Conservation (phyloP, 2,888 invertebrate genomes). For the Limnephilus rhombicus region DNA sequence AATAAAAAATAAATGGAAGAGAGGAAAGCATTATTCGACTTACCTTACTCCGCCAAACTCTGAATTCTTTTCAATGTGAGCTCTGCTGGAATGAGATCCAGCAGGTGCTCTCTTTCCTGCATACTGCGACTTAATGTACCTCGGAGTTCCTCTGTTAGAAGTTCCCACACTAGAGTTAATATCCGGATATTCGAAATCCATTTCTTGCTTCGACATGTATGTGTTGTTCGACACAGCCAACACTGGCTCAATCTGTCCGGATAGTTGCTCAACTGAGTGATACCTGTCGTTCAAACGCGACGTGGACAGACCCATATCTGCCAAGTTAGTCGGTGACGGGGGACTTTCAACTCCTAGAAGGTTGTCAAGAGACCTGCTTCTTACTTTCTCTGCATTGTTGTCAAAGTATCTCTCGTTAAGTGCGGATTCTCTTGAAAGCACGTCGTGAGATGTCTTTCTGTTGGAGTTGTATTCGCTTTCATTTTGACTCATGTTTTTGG, state of each 20-base stretch:
- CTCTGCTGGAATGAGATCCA: conserved; percentile 92
- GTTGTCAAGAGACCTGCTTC: conserved; percentile 90
- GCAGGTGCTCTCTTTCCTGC: conserved; percentile 88
- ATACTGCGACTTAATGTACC: conserved; percentile 91
- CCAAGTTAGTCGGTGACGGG: conserved; percentile 80
- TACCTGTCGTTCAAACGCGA: conserved; percentile 93
- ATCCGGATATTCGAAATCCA: conserved; percentile 85
- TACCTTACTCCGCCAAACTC: conserved; percentile 83
- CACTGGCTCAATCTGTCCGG: conserved; percentile 78
- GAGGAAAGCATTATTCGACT: conserved; percentile 33
- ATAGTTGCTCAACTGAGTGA: conserved; percentile 88
- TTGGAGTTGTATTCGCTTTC: conserved; percentile 69
- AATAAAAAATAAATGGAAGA: background rate
- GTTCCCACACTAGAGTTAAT: conserved; percentile 78
- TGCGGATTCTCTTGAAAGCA: conserved; percentile 88
- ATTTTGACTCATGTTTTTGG: conserved; percentile 61
- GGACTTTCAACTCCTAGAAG: conserved; percentile 83
- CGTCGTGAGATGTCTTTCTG: conserved; percentile 86
- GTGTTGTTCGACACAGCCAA: conserved; percentile 71
- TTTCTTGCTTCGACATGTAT: conserved; percentile 78
- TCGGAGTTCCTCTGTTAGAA: conserved; percentile 77
- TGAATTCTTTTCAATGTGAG: conserved; percentile 89
- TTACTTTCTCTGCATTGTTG: conserved; percentile 82
- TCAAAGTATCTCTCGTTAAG: conserved; percentile 94
- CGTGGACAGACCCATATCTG: conserved; percentile 88